Conservation (phyloP, 2,113 vertebrate genomes). For the Labeo catla region DNA sequence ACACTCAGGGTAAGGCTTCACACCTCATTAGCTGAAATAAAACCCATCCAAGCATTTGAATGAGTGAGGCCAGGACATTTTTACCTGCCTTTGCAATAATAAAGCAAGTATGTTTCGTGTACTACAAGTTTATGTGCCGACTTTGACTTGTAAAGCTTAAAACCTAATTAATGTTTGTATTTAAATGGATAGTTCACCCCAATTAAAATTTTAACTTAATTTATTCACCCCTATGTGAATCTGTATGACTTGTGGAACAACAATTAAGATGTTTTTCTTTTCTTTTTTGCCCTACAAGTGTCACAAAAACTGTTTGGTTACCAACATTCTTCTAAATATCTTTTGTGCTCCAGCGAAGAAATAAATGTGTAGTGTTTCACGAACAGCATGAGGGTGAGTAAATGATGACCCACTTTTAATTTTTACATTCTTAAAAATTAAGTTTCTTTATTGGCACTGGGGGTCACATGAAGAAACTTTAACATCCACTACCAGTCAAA, state of each 20-base stretch:
- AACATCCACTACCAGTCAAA: no score
- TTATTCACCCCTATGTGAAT: not conserved
- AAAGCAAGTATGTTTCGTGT: constrained; percentile 11
- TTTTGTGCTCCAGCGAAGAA: not conserved
- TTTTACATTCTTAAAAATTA: no score
- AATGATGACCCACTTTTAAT: no score
- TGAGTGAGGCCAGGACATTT: constrained; percentile 30
- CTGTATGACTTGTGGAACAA: no score
- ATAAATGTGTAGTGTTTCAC: not conserved
- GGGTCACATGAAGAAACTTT: no score
- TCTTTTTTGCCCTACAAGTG: no score
- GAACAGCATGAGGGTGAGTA: no score
- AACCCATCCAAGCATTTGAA: constrained; percentile 86
- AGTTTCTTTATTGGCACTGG: no score
- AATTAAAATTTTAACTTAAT: not conserved
- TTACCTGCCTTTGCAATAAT: constrained; percentile 31
- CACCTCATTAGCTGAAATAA: constrained; percentile 91
- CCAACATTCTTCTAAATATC: not conserved
- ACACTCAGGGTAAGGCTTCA: constrained; percentile 81
- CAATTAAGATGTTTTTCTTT: no score
- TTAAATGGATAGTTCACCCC: not conserved
- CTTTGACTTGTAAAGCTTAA: not conserved
- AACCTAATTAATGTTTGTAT: not conserved
- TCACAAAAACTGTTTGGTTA: no score
- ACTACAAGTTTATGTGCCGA: not conserved